Percentiles rank a stretch among this genome's conserved stretches.
Conservation (phyloP, 2,888 invertebrate species). For the Malthinus seriepunctatus region DNA sequence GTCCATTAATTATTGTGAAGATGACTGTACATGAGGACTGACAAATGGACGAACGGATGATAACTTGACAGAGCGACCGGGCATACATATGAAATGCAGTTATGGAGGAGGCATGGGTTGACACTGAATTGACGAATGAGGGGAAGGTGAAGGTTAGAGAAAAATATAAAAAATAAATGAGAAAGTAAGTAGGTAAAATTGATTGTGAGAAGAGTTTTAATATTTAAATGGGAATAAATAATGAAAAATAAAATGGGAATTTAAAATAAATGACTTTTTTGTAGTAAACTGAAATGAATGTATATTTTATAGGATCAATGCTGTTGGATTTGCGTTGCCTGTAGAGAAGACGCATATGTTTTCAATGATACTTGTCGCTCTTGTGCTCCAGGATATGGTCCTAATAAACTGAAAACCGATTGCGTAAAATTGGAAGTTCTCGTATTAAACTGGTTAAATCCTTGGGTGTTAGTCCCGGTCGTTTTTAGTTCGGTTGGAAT, state of each 20-base stretch:
- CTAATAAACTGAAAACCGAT: conserved; percentile 55
- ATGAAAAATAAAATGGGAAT: background rate
- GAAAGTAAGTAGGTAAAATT: too few relatives aligned
- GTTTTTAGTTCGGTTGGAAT: conserved; percentile 66
- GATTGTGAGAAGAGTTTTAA: background rate
- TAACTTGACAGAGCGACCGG: too few relatives aligned
- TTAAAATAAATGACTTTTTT: background rate
- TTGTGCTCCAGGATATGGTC: conserved; percentile 61
- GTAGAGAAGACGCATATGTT: conserved; percentile 64
- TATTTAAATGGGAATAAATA: background rate
- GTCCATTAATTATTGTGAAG: too few relatives aligned
- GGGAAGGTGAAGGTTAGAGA: too few relatives aligned
- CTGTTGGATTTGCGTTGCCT: conserved; percentile 73
- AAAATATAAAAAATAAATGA: too few relatives aligned
- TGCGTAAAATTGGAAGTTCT: conserved; percentile 63
- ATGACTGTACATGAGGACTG: too few relatives aligned
- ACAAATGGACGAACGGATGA: too few relatives aligned
- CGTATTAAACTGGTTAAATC: conserved; percentile 64
- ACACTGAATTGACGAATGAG: too few relatives aligned
- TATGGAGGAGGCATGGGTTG: too few relatives aligned
- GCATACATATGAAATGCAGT: too few relatives aligned
- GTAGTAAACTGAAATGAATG: background rate
- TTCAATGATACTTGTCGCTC: conserved; percentile 63
- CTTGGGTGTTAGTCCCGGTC: conserved; percentile 69
- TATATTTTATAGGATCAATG: conserved; percentile 59